Percentiles rank a stretch among this genome's conserved stretches.
Conservation (phyloP, 1,140 invertebrate genomes). For the Polypedilum pembai region DNA sequence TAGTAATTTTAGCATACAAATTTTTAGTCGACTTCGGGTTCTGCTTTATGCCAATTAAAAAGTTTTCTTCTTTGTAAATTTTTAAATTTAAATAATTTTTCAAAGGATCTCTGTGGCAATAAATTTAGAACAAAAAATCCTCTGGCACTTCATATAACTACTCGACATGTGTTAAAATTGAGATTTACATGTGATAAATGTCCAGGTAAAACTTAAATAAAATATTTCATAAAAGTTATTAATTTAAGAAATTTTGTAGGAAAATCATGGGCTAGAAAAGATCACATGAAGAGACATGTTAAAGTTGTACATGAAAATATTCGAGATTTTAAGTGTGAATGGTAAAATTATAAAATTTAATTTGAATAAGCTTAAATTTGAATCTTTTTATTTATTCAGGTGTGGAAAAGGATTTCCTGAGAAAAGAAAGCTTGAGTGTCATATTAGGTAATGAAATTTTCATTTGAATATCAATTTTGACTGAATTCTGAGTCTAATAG, state of each 20-base stretch:
- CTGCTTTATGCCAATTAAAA: too few relatives aligned
- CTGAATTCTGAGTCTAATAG: too few relatives aligned
- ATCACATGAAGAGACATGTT: background rate
- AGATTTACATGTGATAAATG: background rate
- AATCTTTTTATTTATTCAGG: background rate
- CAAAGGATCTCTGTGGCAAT: too few relatives aligned
- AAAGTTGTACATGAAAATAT: background rate
- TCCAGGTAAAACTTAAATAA: background rate
- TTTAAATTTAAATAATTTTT: too few relatives aligned
- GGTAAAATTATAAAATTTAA: background rate
- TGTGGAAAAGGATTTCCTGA: background rate
- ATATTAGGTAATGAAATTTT: too few relatives aligned
- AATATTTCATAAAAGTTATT: too few relatives aligned
- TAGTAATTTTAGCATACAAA: too few relatives aligned
- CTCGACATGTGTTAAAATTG: background rate
- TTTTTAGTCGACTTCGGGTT: too few relatives aligned
- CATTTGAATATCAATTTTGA: too few relatives aligned
- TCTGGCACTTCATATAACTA: background rate
- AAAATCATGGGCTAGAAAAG: background rate
- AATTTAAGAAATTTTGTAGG: too few relatives aligned
- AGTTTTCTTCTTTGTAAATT: too few relatives aligned
- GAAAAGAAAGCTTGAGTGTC: background rate
- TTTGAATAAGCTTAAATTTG: background rate
- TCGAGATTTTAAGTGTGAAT: background rate
- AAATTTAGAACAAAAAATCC: background rate